A percentile compares a stretch with the other conserved stretches of the same genome.
Evolutionary conservation across 2,888 invertebrate genomes (phyloP).

Genomic region (Lutraria lutraria): DNA sequence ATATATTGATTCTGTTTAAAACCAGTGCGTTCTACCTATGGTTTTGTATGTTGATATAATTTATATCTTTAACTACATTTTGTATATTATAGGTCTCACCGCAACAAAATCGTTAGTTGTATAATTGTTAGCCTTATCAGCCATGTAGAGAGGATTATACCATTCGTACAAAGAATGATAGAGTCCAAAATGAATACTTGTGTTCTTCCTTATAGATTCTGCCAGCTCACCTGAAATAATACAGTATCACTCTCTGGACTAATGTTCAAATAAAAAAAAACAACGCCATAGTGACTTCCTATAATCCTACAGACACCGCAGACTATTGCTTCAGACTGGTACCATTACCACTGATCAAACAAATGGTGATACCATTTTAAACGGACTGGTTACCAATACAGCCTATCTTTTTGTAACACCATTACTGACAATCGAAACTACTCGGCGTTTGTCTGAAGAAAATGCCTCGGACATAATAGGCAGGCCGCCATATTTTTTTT

Average conservation of each 20-base stretch:
- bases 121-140: slow-evolving; percentile 88
- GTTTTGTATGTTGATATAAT: neutral
- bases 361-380: neutral
- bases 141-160: slow-evolving; percentile 87
- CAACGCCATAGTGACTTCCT: neutral
- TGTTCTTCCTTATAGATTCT: slow-evolving; percentile 75
- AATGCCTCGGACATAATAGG: too few relatives aligned
- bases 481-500: too few relatives aligned
- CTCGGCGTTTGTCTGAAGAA: too few relatives aligned
- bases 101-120: slow-evolving; percentile 90
- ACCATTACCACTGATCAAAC: neutral
- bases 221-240: slow-evolving; percentile 78
- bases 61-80: neutral
- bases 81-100: slow-evolving; percentile 59
- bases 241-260: neutral
- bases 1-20: too few relatives aligned
- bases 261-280: neutral
- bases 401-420: neutral
- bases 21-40: neutral
- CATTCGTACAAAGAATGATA: slow-evolving; percentile 87
- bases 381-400: neutral
- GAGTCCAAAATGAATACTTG: slow-evolving; percentile 88
- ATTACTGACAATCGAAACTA: too few relatives aligned
- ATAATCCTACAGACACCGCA: neutral
- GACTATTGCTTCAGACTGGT: neutral